phyloP scores from a whole-genome alignment of 53 echinoderm and acorn worm species.

The Henricia sp. region DNA sequence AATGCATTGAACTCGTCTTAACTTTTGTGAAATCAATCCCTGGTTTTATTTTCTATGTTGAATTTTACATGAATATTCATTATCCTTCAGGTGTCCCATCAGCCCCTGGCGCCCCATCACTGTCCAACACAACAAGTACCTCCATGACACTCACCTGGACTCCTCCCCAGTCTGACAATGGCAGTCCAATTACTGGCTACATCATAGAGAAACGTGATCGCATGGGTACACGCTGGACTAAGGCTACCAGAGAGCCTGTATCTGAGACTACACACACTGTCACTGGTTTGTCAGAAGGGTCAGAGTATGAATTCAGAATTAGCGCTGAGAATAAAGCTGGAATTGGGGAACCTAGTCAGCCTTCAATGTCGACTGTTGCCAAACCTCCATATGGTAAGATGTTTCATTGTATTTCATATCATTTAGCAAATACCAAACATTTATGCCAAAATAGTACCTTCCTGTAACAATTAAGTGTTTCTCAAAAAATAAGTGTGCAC shows the following conservation, averaged over 20 bases:
- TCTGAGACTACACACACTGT: constrained; percentile 69
- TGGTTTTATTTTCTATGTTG: background rate
- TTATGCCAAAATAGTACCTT: no score
- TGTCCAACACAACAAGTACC: constrained; percentile 71
- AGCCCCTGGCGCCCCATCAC: constrained; percentile 76
- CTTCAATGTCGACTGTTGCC: constrained; percentile 68
- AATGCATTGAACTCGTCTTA: background rate
- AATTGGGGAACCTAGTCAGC: constrained; percentile 81
- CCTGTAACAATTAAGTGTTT: no score
- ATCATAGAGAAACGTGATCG: constrained; percentile 78
- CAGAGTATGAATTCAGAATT: constrained; percentile 92
- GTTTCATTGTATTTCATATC: background rate
- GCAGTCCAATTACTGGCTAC: constrained; percentile 81
- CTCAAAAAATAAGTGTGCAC: no score
- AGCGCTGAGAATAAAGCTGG: constrained; percentile 95
- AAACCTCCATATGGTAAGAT: constrained; percentile 95
- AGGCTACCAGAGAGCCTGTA: constrained; percentile 63
- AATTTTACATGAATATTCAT: no score
- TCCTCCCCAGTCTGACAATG: constrained; percentile 76
- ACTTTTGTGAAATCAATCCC: no score
- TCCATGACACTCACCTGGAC: constrained; percentile 77
- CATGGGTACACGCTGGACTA: constrained; percentile 78
- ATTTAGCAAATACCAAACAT: no score
- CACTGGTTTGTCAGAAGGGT: constrained; percentile 78
- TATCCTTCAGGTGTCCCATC: constrained; percentile 88